Evolutionary conservation across 2,113 vertebrate species (phyloP).

Genomic region (Todiramphus chloris): DNA sequence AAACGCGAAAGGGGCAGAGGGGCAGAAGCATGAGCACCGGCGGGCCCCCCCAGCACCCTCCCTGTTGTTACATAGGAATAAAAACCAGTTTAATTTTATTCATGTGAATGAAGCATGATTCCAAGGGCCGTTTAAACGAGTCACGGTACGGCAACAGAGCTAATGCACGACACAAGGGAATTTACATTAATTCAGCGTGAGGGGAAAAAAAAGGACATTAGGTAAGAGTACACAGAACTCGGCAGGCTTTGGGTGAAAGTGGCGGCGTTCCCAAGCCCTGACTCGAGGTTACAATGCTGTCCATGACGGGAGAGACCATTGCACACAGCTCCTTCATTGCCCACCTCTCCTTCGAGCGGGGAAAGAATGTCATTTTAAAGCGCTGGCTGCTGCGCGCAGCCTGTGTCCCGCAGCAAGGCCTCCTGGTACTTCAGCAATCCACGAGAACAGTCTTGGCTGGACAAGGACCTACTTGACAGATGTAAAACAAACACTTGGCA

Average conservation of each 20-base stretch:
- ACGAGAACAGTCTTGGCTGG: neutral
- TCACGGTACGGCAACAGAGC: too few species aligned
- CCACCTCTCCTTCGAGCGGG: fast-evolving
- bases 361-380: neutral
- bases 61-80: neutral
- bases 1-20: too few species aligned
- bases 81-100: neutral
- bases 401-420: neutral
- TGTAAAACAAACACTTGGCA: fast-evolving
- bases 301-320: fast-evolving
- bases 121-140: too few species aligned
- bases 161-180: fast-evolving
- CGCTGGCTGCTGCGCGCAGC: fast-evolving
- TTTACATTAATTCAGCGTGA: fast-evolving
- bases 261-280: fast-evolving
- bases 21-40: too few species aligned
- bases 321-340: fast-evolving
- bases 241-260: fast-evolving
- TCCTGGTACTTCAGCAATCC: fast-evolving
- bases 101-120: neutral
- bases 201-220: neutral
- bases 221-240: too few species aligned
- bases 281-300: fast-evolving
- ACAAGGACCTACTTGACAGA: neutral
- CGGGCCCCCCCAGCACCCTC: neutral